phyloP scores from a whole-genome alignment of 2,797 vertebrate species.

The Amazona finschi region DNA sequence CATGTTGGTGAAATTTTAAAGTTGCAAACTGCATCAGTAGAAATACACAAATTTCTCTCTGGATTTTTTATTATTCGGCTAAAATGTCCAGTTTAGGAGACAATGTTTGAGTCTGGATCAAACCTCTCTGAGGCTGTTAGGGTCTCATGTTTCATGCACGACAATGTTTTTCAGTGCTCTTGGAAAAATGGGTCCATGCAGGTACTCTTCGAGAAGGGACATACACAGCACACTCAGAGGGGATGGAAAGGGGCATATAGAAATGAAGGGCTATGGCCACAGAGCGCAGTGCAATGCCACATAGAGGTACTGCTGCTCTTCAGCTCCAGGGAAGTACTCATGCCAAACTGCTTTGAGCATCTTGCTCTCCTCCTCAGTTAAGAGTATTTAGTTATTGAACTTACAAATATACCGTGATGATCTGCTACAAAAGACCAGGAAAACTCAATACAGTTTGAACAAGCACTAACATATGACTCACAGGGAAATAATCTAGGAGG shows the following conservation, averaged over 20 bases:
- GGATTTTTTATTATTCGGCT: background rate
- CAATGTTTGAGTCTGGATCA: background rate
- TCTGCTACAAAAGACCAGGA: background rate
- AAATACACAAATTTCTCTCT: background rate
- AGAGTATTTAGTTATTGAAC: background rate
- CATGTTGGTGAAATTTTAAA: background rate
- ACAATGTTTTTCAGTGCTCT: background rate
- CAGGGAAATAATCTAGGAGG: background rate
- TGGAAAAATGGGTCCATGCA: background rate
- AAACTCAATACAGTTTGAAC: background rate
- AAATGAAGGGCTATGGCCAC: accelerated
- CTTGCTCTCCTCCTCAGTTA: background rate
- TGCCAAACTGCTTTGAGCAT: background rate
- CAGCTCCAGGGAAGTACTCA: background rate
- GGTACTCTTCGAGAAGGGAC: background rate
- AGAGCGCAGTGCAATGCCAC: accelerated
- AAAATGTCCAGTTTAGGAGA: background rate
- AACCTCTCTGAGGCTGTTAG: background rate
- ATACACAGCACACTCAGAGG: accelerated
- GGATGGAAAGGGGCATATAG: background rate
- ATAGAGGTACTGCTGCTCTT: background rate
- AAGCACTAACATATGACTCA: background rate
- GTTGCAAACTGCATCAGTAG: background rate
- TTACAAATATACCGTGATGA: background rate
- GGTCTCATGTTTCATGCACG: background rate